Evolutionary conservation across 2,888 invertebrate species (phyloP).

Genomic region (Escarpia spicata): DNA sequence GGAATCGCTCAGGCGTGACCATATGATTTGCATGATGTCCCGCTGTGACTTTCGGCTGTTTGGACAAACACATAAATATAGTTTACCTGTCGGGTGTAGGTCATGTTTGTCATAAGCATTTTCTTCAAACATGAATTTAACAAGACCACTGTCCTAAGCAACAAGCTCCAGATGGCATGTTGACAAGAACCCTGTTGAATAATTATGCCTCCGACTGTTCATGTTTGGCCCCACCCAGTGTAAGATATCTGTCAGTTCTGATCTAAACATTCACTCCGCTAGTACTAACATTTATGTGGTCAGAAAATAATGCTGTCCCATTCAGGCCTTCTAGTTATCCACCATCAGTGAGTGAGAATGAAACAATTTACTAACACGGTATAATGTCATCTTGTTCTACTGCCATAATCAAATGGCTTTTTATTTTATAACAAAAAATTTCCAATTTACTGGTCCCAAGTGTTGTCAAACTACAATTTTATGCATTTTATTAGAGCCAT

Average conservation of each 20-base stretch:
- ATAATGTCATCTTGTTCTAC: not conserved
- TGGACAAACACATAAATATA: not conserved
- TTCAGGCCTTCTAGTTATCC: too few species aligned
- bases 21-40: not conserved
- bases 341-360: too few species aligned
- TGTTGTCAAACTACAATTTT: too few species aligned
- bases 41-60: not conserved
- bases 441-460: too few species aligned
- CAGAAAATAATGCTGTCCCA: too few species aligned
- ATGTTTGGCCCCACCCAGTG: not conserved
- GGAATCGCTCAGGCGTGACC: not conserved
- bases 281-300: too few species aligned
- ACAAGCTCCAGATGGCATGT: not conserved
- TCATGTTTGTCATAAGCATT: not conserved
- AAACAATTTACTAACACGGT: too few species aligned
- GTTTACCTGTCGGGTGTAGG: not conserved
- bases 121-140: not conserved
- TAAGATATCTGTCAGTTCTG: not conserved
- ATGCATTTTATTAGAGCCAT: not conserved
- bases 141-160: not conserved
- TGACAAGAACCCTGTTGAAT: not conserved
- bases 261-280: not conserved
- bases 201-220: not conserved
- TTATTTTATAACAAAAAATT: too few species aligned
- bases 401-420: too few species aligned